Evolutionary conservation across 2,888 invertebrate genomes (phyloP), one percentile per base, ranked within the genome.

Genomic region (Agonopterix alstromeriana): DNA sequence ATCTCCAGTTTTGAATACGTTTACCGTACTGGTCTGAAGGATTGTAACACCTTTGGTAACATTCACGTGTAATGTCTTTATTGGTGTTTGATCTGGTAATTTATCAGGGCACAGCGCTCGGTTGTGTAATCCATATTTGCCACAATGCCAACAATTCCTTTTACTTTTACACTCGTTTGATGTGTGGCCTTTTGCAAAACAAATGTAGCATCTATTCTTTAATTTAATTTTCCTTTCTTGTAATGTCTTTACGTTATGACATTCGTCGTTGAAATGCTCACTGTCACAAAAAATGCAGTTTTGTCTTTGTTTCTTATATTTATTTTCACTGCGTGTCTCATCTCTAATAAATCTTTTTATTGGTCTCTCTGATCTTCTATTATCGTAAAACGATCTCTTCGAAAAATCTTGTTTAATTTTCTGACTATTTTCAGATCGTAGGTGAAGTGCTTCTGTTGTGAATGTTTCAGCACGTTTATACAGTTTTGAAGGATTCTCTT

Each of bases 251-350:
- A 46, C 43, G 10, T 5, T 43, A 5, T 10, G 10, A 41, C 53
- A 53, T 36, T 50, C 45, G 38, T 50, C 50, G 36, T 48, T 53
- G 35, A 42, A 50, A 43, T 50, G 48, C 7, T 42, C 45, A 3
- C 36, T 17, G 1, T 41, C 43, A 9, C 52, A 52, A 36, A 52
- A 52, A 43, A 52, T 52, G 36, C 52, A 52, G 10, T 35, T 2
- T 35, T 42, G 36, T 7, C 1, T 11, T 35, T 35, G 43, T 35
- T 52, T 47, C n/a, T 17, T 17, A 10, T 11, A n/a, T 41, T 10
- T 10, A 41, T 27, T 27, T 10, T 10, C 27, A 9, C 10, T 7
- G 27, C 10, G 17, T 35, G 27, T 43, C 11, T 10, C 1, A 10
- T 4, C 10, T 5, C 9, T 10, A 27, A 1, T 10, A 11, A 27